Evolutionary conservation across 2,113 vertebrate genomes (phyloP), one percentile per base, ranked within the genome.

Genomic region (Apteryx owenii): DNA sequence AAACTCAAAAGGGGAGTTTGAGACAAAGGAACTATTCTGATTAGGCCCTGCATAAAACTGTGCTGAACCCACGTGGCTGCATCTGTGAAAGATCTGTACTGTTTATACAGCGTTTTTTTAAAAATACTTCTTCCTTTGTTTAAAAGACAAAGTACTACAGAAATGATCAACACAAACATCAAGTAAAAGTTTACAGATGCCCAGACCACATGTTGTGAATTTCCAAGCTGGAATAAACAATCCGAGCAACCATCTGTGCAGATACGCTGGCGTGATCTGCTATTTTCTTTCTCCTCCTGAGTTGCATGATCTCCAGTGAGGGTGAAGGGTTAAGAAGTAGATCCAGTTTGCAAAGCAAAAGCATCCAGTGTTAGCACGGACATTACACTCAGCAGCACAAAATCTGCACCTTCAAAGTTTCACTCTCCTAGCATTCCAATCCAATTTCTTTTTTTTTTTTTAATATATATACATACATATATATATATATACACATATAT

Each of bases 301-400:
- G 91, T 75, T 96, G 75, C 44, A 31, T 5, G 28, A 82, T 86
- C 88, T 96, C 86, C 79, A 82, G 82, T 4, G 2, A 96, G 81
- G 86, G 92, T 3, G 4, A 97, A 95, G 69, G 10, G 48, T 88
- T 73, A 85, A 76, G 83, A 92, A 93, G 91, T 91, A 87, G 96
- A 81, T 95, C 94, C 96, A 93, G 86, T 96, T 95, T 88, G 95
- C 81, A 92, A 97, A 97, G 93, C 94, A 90, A 93, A 95, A 97
- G 90, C 95, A 96, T 98, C 98, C 95, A 96, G 98, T 98, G 98
- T 98, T 97, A 97, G 93, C 94, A 95, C 2, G 66, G 95, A 97
- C 95, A 71, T 91, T 77, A 53, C 3, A 94, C 90, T 79, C 95
- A 96, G 97, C 95, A 94, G 96, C 95, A 96, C 87, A 90, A 95